Base-by-base conservation (phyloP, 2,888 invertebrate genomes). In the Pseudoips prasinana region DNA sequence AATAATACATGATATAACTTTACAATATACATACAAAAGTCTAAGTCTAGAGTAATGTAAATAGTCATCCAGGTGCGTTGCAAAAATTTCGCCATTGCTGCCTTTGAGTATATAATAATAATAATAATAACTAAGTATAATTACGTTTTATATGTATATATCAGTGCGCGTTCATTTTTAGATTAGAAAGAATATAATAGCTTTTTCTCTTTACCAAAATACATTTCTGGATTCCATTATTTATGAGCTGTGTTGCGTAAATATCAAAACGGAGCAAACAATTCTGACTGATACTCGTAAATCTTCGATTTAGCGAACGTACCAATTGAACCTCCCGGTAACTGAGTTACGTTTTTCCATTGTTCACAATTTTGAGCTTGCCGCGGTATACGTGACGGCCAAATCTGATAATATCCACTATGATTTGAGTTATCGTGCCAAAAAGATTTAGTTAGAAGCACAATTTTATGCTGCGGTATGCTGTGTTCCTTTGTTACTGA, bases 361-460 rank as follows among this genome's bases (percentile, higher is more conserved):
- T 54, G 51, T 57, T 51, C 54, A 45, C 45, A 53, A 51, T 44
- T 53, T 50, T 26, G 37, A 33, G 43, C 45, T 43, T 36, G 45
- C 47, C 40, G 32, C 24, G 42, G 25, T 31, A 27, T 38, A 14
- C 14, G 43, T 40, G 47, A 46, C 46, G 38, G 39, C 40, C 33
- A 51, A 57, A 57, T 54, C 57, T 44, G 54, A 57, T 57, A 54
- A 57, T 27, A 54, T 43, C 29, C 38, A 36, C 31, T 19, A 42
- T 41, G 39, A 48, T 53, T 50, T 47, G 33, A 43, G 42, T 41
- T 39, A 23, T 29, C 37, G 42, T 47, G 42, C 41, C 45, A 45
- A 54, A 46, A 46, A 33, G 35, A 28, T 20, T 20, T 20, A 20
- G 25, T 27, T 37, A 38, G 31, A 19, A 32, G 38, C 25, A 42